These are phyloP conservation scores for Dryococelus australis DNA, from an alignment of 2,888 invertebrate species.

Conservation along the genomic window DNA sequence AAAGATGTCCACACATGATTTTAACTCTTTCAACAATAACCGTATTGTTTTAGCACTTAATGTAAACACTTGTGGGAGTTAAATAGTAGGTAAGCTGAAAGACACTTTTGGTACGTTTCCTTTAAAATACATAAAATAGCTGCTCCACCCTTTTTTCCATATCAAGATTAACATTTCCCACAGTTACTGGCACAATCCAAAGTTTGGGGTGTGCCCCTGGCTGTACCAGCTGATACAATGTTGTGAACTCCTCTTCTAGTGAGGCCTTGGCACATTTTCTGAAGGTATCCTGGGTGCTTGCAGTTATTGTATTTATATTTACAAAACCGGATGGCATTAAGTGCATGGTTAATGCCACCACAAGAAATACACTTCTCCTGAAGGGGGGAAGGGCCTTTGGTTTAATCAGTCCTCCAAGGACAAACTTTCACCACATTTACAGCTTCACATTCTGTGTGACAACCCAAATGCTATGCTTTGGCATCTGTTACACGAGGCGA, in stretches of 20 bases:
- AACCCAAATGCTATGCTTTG: no score
- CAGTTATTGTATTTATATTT: background rate
- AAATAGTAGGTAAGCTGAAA: background rate
- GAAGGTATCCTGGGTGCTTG: background rate
- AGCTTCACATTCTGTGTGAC: no score
- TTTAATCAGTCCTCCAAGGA: no score
- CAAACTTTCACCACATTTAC: no score
- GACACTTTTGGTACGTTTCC: background rate
- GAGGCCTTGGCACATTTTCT: background rate
- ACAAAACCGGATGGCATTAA: no score
- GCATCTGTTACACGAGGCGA: no score
- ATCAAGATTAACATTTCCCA: background rate
- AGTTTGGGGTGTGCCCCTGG: background rate
- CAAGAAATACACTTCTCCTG: no score
- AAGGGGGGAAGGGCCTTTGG: no score
- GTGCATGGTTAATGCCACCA: no score
- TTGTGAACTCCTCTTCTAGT: background rate
- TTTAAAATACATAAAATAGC: background rate
- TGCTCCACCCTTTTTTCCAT: background rate
- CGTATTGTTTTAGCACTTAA: background rate
- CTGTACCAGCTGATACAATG: background rate
- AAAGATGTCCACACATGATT: no score
- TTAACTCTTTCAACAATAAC: no score
- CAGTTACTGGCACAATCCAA: background rate
- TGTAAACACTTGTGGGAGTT: background rate